Percentiles rank a stretch among this genome's conserved stretches.
Evolutionary conservation across 2,888 invertebrate genomes (phyloP).

Genomic region (Laothoe populi): DNA sequence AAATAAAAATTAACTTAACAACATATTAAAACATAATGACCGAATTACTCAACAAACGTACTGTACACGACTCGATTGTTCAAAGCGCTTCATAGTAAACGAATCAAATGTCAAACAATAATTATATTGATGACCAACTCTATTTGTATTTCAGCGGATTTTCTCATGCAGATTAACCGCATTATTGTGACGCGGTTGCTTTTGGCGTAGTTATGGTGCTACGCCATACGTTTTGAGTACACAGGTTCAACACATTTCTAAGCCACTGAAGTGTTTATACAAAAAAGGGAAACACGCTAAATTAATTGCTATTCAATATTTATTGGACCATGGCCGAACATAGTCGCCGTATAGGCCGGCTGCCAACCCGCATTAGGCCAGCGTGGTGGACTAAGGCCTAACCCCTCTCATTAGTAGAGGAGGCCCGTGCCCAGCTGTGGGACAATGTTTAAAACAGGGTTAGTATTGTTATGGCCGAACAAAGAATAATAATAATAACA

Average conservation of each 20-base stretch:
- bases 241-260: slow-evolving; percentile 9
- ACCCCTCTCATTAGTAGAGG: too few relatives aligned
- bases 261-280: slow-evolving; percentile 23
- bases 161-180: slow-evolving; percentile 41
- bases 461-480: too few relatives aligned
- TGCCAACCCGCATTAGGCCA: too few relatives aligned
- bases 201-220: slow-evolving; percentile 31
- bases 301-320: background rate
- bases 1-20: too few relatives aligned
- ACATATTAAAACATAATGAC: background rate
- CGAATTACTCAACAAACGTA: background rate
- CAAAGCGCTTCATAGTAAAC: background rate
- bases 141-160: slow-evolving; percentile 34
- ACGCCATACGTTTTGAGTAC: slow-evolving; percentile 24
- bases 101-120: slow-evolving; percentile 13
- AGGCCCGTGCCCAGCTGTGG: too few relatives aligned
- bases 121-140: slow-evolving; percentile 32
- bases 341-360: too few relatives aligned
- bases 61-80: background rate
- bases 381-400: too few relatives aligned
- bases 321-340: background rate
- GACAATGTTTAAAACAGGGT: too few relatives aligned
- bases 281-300: slow-evolving; percentile 11
- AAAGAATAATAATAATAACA: too few relatives aligned
- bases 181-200: slow-evolving; percentile 35